Evolutionary conservation across 2,888 invertebrate species (phyloP).

Genomic region (Troilus luridus): DNA sequence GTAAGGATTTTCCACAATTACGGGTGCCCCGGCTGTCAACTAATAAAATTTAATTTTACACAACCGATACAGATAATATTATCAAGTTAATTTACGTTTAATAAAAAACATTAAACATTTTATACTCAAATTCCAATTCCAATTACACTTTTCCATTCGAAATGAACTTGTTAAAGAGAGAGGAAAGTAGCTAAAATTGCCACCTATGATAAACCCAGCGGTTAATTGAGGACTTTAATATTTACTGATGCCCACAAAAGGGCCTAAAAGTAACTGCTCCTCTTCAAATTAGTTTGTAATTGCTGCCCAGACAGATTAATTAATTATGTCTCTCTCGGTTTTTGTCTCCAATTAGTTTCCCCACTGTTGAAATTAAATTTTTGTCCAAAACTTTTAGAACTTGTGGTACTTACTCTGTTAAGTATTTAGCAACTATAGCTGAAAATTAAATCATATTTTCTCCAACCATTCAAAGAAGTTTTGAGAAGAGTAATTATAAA

Average conservation of each 20-base stretch:
- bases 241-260: not conserved
- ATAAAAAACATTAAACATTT: too few species aligned
- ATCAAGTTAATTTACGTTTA: too few species aligned
- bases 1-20: too few species aligned
- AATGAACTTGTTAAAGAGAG: too few species aligned
- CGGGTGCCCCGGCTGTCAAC: too few species aligned
- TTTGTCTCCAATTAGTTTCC: not conserved
- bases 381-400: not conserved
- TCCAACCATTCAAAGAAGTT: not conserved
- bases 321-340: not conserved
- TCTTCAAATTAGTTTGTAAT: not conserved
- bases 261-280: not conserved
- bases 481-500: not conserved
- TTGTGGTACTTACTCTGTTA: not conserved
- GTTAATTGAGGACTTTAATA: not conserved
- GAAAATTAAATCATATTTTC: not conserved
- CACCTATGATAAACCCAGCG: not conserved
- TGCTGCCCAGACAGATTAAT: not conserved
- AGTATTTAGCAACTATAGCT: not conserved
- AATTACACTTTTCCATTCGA: too few species aligned
- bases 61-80: too few species aligned
- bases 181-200: not conserved
- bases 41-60: too few species aligned
- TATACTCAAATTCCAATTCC: too few species aligned
- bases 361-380: not conserved